These are phyloP conservation scores for Macaria liturata DNA, from an alignment of 2,888 invertebrate species.

Conservation along the genomic window DNA sequence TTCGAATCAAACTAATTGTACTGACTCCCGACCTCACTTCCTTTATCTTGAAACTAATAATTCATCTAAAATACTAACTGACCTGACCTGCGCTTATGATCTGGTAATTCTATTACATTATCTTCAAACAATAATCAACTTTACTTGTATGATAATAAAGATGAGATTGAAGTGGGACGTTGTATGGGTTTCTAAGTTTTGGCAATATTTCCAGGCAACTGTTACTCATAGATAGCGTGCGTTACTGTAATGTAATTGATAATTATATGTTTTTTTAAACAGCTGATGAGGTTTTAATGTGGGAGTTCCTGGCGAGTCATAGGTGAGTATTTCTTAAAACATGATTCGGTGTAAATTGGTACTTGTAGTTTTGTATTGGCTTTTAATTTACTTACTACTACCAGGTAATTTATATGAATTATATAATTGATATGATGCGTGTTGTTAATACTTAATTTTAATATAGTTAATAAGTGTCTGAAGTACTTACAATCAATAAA, in stretches of 20 bases:
- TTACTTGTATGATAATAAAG: not conserved
- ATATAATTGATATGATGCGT: no score
- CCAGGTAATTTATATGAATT: no score
- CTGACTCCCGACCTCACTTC: slow-evolving; percentile 9
- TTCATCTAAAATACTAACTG: slow-evolving; percentile 17
- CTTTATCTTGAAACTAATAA: slow-evolving; percentile 18
- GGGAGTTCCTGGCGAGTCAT: slow-evolving; percentile 59
- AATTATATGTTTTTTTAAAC: slow-evolving; percentile 42
- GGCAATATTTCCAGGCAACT: not conserved
- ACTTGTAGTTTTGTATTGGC: no score
- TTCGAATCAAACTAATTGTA: slow-evolving; percentile 11
- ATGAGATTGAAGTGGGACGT: not conserved
- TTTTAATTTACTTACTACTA: no score
- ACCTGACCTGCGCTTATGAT: slow-evolving; percentile 18
- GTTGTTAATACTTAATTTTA: no score
- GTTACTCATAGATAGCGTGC: slow-evolving; percentile 2
- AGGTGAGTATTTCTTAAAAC: slow-evolving; percentile 47
- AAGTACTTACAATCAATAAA: no score
- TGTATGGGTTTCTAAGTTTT: not conserved
- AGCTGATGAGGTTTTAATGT: slow-evolving; percentile 60
- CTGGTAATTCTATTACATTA: not conserved
- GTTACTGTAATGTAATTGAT: slow-evolving; percentile 39
- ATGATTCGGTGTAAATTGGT: not conserved
- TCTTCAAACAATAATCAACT: slow-evolving; percentile 1
- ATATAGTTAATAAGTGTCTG: no score